A percentile compares a stretch with the other conserved stretches of the same genome.
phyloP scores from a whole-genome alignment of 2,888 invertebrate species.

The Homarus gammarus region DNA sequence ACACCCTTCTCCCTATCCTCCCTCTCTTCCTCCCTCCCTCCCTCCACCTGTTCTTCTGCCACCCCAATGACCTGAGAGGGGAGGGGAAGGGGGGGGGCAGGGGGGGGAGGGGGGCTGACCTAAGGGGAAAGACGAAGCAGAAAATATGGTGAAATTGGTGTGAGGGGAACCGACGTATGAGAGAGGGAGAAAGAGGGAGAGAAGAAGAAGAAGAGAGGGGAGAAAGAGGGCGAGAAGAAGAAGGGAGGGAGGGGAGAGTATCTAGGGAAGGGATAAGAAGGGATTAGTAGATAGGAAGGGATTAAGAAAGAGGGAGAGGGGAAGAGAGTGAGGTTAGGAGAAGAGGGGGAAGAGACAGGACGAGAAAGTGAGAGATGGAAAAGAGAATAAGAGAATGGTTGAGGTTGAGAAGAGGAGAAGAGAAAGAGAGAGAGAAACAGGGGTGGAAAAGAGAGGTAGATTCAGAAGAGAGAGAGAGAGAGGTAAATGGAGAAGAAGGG shows the following conservation, averaged over 20 bases:
- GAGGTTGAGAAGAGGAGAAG: too few relatives aligned
- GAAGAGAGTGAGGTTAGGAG: background rate
- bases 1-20: too few relatives aligned
- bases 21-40: too few relatives aligned
- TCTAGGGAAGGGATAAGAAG: background rate
- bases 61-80: background rate
- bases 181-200: background rate
- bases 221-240: background rate
- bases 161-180: background rate
- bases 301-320: too few relatives aligned
- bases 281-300: background rate
- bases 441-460: background rate
- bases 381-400: background rate
- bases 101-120: background rate
- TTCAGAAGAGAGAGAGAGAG: too few relatives aligned
- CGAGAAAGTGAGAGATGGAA: too few relatives aligned
- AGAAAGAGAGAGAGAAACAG: background rate
- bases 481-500: too few relatives aligned
- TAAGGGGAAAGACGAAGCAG: slow-evolving; percentile 3
- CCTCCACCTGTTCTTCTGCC: too few relatives aligned
- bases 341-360: background rate
- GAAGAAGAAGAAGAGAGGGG: too few relatives aligned
- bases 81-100: background rate
- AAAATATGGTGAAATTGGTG: slow-evolving; percentile 26
- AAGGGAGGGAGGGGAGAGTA: background rate